phyloP scores from a whole-genome alignment of 2,113 vertebrate species.

The Gopherus flavomarginatus region DNA sequence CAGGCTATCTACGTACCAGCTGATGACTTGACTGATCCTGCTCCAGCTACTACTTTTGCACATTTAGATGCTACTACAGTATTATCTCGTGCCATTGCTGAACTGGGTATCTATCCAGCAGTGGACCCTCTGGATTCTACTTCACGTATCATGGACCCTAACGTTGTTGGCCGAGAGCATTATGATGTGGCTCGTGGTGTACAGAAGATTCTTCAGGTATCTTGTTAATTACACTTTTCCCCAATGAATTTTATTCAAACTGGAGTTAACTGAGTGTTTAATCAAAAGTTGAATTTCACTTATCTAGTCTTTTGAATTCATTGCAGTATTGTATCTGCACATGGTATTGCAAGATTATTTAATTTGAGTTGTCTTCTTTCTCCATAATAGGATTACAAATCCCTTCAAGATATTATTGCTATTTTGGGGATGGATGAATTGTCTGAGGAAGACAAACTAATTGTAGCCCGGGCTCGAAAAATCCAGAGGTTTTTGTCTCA shows the following conservation, averaged over 20 bases:
- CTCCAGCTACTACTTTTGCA: slow-evolving; percentile 89
- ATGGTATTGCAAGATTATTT: background rate
- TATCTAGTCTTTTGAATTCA: background rate
- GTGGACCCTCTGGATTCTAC: slow-evolving; percentile 90
- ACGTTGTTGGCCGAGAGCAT: slow-evolving; percentile 87
- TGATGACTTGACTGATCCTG: slow-evolving; percentile 90
- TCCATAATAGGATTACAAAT: slow-evolving; percentile 81
- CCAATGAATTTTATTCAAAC: background rate
- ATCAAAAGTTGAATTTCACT: too few species aligned
- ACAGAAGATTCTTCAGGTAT: slow-evolving; percentile 89
- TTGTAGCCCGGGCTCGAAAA: slow-evolving; percentile 81
- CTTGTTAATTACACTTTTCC: background rate
- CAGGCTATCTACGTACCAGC: slow-evolving; percentile 90
- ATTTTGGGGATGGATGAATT: slow-evolving; percentile 85
- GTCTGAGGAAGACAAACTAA: slow-evolving; percentile 84
- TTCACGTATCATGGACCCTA: slow-evolving; percentile 90
- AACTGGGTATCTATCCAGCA: slow-evolving; percentile 89
- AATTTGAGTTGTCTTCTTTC: background rate
- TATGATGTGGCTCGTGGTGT: slow-evolving; percentile 87
- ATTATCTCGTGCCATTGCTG: slow-evolving; percentile 88
- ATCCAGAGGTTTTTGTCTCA: slow-evolving; percentile 85
- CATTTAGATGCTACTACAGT: slow-evolving; percentile 91
- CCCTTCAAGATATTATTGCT: slow-evolving; percentile 85
- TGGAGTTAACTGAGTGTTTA: background rate
- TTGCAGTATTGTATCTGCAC: background rate